Evolutionary conservation across 2,888 invertebrate genomes (phyloP).

Genomic region (Monopis laevigella): DNA sequence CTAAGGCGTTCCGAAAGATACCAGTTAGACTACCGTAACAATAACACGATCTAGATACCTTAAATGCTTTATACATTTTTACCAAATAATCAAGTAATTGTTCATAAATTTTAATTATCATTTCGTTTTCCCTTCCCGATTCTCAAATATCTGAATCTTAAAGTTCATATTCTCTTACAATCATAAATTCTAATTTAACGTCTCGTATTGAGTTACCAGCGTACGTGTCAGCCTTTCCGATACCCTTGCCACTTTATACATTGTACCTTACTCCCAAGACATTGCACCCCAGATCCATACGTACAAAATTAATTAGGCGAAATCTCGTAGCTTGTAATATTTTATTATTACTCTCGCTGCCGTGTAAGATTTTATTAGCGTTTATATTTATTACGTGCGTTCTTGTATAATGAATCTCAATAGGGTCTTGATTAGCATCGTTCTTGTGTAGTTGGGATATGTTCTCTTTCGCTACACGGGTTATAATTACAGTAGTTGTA

Average conservation of each 20-base stretch:
- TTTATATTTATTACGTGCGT: slow-evolving; percentile 9
- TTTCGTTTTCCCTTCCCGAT: too few species aligned
- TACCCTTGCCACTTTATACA: slow-evolving; percentile 8
- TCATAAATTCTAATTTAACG: slow-evolving; percentile 66
- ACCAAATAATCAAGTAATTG: too few species aligned
- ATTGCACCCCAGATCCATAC: slow-evolving; percentile 48
- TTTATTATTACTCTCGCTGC: slow-evolving; percentile 59
- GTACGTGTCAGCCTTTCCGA: slow-evolving; percentile 7
- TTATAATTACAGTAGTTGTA: slow-evolving; percentile 57
- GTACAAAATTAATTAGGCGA: slow-evolving; percentile 65
- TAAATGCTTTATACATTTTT: too few species aligned
- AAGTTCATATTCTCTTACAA: slow-evolving; percentile 22
- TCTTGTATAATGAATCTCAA: slow-evolving; percentile 31
- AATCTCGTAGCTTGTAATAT: slow-evolving; percentile 61
- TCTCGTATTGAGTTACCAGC: slow-evolving; percentile 53
- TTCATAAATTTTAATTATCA: too few species aligned
- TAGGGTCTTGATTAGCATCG: slow-evolving; percentile 55
- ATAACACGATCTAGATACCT: background rate
- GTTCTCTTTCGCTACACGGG: slow-evolving; percentile 37
- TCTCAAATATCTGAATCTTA: slow-evolving; percentile 5
- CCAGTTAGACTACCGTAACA: slow-evolving; percentile 7
- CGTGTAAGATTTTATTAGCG: slow-evolving; percentile 13
- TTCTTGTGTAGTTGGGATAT: slow-evolving; percentile 35
- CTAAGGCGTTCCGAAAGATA: slow-evolving; percentile 22
- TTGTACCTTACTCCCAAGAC: slow-evolving; percentile 59